Evolutionary conservation across 2,113 vertebrate genomes (phyloP).

Genomic region (Callopanchax toddi): DNA sequence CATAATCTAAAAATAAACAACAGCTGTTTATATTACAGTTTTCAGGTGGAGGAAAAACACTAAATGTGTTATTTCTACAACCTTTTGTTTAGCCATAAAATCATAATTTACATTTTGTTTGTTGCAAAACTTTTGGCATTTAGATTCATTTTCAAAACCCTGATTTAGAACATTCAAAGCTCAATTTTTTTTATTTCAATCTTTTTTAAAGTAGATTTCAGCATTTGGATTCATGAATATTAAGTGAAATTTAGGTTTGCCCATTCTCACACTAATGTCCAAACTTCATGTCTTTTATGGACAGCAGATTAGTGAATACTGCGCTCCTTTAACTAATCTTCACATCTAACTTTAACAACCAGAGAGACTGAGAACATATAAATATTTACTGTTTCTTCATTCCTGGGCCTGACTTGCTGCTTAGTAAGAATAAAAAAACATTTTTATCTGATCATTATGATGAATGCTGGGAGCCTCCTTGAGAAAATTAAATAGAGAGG

Average conservation of each 20-base stretch:
- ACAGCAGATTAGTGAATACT: slow-evolving; percentile 14
- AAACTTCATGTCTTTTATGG: slow-evolving; percentile 34
- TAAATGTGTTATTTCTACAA: too few relatives aligned
- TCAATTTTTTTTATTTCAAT: too few relatives aligned
- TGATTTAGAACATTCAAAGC: too few relatives aligned
- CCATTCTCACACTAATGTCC: background rate
- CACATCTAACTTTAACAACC: background rate
- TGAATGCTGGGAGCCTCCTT: background rate
- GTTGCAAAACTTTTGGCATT: too few relatives aligned
- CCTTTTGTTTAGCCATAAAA: too few relatives aligned
- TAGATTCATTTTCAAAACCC: too few relatives aligned
- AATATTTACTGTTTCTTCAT: slow-evolving; percentile 30
- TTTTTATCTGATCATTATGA: slow-evolving; percentile 8
- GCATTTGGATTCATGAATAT: too few relatives aligned
- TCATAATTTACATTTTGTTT: too few relatives aligned
- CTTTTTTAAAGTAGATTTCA: too few relatives aligned
- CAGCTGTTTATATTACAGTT: too few relatives aligned
- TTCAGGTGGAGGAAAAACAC: too few relatives aligned
- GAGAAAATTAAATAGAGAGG: background rate
- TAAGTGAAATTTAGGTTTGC: background rate
- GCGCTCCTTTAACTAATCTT: slow-evolving; percentile 3
- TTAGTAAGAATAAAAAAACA: slow-evolving; percentile 14
- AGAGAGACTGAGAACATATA: background rate
- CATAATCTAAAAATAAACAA: too few relatives aligned
- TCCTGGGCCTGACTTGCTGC: slow-evolving; percentile 8